Evolutionary conservation across 2,113 vertebrate species (phyloP), one percentile per base, ranked within the genome.

Genomic region (Tenrec ecaudatus): DNA sequence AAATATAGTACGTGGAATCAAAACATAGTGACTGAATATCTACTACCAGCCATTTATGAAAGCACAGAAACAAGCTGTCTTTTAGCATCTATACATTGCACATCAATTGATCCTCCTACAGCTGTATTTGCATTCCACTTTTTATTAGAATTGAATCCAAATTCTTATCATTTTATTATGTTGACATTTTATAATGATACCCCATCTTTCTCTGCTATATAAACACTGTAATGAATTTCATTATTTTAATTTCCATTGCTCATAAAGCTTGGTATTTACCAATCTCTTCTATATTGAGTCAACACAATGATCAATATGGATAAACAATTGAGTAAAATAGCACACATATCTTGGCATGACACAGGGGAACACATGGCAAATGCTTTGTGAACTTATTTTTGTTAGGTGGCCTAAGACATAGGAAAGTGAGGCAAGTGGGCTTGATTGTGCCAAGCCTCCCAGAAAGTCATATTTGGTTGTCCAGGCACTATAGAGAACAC

Each of bases 11-110:
- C 4, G 22, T 25, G 27, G 43, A 82, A 78, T 92, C 47, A 75
- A 92, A 89, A 92, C 29, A 73, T 12, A 31, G 60, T 78, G 53
- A 82, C 31, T 84, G n/a, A 68, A 93, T 87, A 36, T 14, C 47
- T 2, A 82, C 0, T 1, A 73, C n/a, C 15, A 87, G 7, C 20
- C 16, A 89, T 66, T 92, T 78, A 89, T 84, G 88, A 87, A 92
- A 91, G 14, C 47, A 53, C 19, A 73, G 82, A 57, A 81, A 80
- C 80, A 82, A 20, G 0, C 8, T 84, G 57, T 33, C 3, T 19
- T 53, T 62, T 79, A 33, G 25, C 6, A 71, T 7, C 2, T 3
- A 62, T 29, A 82, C 69, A 6, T 73, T 81, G 75, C 40, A 53
- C 1, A 12, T 73, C 58, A 71, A 25, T 22, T 85, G 88, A 78